A percentile compares a stretch with the other conserved stretches of the same genome.
phyloP scores from a whole-genome alignment of 2,888 invertebrate genomes.

The Tanytarsus gracilentus region DNA sequence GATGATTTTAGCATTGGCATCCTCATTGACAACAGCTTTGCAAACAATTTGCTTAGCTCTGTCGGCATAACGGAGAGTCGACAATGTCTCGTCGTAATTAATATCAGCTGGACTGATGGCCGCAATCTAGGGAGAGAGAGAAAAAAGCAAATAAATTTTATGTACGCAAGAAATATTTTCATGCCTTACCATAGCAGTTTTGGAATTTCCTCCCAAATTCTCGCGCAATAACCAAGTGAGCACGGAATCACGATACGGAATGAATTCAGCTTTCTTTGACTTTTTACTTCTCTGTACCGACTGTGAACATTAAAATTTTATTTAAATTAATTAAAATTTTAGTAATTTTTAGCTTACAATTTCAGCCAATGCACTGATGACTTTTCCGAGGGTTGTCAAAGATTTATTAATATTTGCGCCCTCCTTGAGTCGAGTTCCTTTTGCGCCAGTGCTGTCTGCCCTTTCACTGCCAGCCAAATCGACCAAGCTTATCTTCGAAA shows the following conservation, averaged over 20 bases:
- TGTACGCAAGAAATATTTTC: neutral
- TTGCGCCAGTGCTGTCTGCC: conserved; percentile 97
- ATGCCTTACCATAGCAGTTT: conserved; percentile 99
- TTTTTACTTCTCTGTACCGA: conserved; percentile 64
- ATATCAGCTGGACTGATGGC: conserved; percentile 99
- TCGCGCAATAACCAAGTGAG: conserved; percentile 96
- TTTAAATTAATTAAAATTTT: neutral
- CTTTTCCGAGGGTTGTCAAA: conserved; percentile 95
- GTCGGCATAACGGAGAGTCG: conserved; percentile 79
- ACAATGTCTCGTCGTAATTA: conserved; percentile 98
- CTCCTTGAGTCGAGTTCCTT: conserved; percentile 94
- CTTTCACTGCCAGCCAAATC: conserved; percentile 98
- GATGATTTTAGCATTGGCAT: conserved; percentile 98
- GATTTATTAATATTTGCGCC: conserved; percentile 99
- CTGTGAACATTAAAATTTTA: neutral
- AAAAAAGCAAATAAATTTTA: neutral
- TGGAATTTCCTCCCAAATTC: conserved; percentile 97
- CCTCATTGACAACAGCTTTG: conserved; percentile 98
- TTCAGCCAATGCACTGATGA: conserved; percentile 97
- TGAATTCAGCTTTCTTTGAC: conserved; percentile 93
- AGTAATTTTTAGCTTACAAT: conserved; percentile 58
- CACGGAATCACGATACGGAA: conserved; percentile 98
- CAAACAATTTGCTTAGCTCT: conserved; percentile 99
- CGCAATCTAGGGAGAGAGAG: neutral
- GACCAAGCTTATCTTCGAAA: conserved; percentile 93